These are phyloP conservation scores for Bos indicus DNA, from an alignment of 2,113 vertebrate genomes.

Conservation along the genomic window DNA sequence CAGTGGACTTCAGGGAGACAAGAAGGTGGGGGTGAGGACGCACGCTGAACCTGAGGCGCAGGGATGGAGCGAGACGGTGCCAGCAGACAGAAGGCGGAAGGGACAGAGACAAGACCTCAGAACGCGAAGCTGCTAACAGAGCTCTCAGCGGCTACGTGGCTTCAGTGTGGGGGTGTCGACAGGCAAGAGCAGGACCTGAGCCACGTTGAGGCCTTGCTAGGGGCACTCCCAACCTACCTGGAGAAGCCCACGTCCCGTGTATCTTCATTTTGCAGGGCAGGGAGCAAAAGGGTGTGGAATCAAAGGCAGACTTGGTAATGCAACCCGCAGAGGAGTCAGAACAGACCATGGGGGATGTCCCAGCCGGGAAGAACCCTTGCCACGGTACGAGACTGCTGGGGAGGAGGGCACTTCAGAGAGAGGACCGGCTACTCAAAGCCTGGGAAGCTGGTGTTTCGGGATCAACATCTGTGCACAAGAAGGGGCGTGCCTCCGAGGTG, in stretches of 20 bases:
- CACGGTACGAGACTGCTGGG: background rate
- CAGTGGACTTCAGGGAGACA: background rate
- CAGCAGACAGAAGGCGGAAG: background rate
- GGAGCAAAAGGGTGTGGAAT: background rate
- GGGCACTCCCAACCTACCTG: background rate
- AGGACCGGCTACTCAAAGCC: no score
- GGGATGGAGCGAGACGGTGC: no score
- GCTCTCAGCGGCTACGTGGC: background rate
- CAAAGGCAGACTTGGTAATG: background rate
- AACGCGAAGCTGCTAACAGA: background rate
- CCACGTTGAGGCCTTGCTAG: background rate
- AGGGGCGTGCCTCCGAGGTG: background rate
- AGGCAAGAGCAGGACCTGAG: background rate
- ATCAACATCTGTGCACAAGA: background rate
- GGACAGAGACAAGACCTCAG: background rate
- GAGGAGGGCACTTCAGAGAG: background rate
- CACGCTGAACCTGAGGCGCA: background rate
- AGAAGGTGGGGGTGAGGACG: background rate
- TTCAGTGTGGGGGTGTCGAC: background rate
- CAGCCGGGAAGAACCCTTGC: background rate
- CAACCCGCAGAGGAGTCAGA: background rate
- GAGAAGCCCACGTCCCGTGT: background rate
- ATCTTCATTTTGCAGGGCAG: background rate
- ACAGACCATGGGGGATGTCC: background rate
- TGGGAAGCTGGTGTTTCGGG: background rate